Base-by-base conservation (phyloP, 92 coral and sea anemone species). In the Micromussa lordhowensis region DNA sequence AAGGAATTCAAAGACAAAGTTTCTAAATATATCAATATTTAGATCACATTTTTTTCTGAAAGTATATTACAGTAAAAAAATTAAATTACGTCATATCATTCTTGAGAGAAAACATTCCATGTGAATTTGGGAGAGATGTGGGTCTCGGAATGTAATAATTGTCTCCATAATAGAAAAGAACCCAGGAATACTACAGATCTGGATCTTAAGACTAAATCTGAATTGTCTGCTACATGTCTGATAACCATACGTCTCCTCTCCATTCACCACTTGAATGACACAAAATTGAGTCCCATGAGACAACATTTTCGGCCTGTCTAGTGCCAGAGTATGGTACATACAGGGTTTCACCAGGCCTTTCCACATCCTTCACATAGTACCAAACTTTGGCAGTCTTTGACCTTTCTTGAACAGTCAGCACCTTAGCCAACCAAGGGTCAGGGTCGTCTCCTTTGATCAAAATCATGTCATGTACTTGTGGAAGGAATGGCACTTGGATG, bases 401-500 rank as follows among this genome's bases (percentile, higher is more conserved):
- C 66, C 73, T 54, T 32, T 77, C 75, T 71, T 76, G 82, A 68
- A 76, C 22, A 9, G 81, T 54, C 69, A 89, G 40, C 70, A 89
- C 86, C 70, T 83, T 83, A 2, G 88, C 92, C 77, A 83, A 29
- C 92, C 88, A 89, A 75, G 83, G 83, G 32, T 59, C 63, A 38
- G 90, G 90, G 32, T 89, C 84, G 48, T 89, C 88, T 68, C 92
- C 92, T 63, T 79, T 83, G 34, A 89, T 82, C 66, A 76, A 44
- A 69, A 89, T 80, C 87, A 89, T 68, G 49, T 89, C 92, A 68
- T 89, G 31, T 29, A 75, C 70, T 79, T 74, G 68, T 68, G 92
- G 92, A 58, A 34, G 70, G 75, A 90, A 90, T 66, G 93, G 93
- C 55, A 90, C 90, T n/a, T n/a, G n/a, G n/a, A n/a, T n/a, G n/a